Percentiles rank a stretch among this genome's conserved stretches.
Conservation (phyloP, 1,140 invertebrate genomes). For the Belonocnema kinseyi region DNA sequence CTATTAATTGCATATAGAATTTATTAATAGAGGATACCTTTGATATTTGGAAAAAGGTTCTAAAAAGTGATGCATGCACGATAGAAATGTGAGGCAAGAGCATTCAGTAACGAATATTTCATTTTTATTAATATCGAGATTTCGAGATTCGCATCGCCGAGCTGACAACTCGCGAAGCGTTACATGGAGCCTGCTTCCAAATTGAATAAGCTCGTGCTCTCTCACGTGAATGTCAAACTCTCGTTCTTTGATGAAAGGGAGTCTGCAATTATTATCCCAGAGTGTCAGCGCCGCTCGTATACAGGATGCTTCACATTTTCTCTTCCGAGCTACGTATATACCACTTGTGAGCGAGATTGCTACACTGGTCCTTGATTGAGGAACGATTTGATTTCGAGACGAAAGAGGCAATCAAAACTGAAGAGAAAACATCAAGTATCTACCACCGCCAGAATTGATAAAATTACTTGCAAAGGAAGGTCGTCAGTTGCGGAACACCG, state of each 20-base stretch:
- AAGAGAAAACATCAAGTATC: no score
- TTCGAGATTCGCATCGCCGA: background rate
- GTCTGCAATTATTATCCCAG: slow-evolving; percentile 14
- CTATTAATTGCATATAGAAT: no score
- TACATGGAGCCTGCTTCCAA: background rate
- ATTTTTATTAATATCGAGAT: slow-evolving; percentile 3
- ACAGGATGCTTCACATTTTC: background rate
- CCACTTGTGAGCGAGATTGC: background rate
- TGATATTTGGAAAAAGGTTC: background rate
- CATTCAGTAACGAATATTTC: background rate
- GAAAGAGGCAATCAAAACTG: no score
- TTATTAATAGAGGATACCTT: no score
- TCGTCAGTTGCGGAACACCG: no score
- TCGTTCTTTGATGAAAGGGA: slow-evolving; percentile 20
- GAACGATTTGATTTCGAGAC: no score
- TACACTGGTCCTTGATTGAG: no score
- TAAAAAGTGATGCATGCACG: background rate
- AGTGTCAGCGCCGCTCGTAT: background rate
- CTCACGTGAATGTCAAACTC: background rate
- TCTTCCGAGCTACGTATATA: background rate
- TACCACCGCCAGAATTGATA: no score
- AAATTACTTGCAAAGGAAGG: no score
- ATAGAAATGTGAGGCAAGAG: background rate
- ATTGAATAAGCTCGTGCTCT: slow-evolving; percentile 26
- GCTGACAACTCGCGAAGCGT: background rate